Conservation (phyloP, 2,888 invertebrate species). For the Tipula confusa region DNA sequence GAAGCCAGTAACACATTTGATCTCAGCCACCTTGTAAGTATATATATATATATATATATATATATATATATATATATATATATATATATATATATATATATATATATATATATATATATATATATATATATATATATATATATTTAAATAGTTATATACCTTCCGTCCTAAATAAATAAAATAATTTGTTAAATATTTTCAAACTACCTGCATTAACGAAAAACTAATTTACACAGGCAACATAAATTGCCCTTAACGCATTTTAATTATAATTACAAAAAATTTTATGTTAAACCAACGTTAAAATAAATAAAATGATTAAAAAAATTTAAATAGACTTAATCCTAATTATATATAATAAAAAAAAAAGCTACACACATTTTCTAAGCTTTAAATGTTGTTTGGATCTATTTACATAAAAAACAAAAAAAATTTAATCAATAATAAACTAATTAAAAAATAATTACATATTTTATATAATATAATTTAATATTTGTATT, state of each 20-base stretch:
- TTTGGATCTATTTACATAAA: constrained; percentile 15
- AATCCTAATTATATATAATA: neutral
- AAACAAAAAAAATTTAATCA: neutral
- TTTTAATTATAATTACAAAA: neutral
- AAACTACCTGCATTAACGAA: neutral
- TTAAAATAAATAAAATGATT: neutral
- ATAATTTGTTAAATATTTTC: neutral
- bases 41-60: too few relatives aligned
- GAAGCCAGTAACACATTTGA: too few relatives aligned
- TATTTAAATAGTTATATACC: neutral
- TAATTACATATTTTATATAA: neutral
- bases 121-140: neutral
- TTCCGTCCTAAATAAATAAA: neutral
- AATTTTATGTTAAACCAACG: neutral
- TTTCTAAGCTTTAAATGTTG: constrained; percentile 25
- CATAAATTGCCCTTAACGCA: neutral
- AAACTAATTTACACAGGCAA: neutral
- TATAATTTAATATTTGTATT: too few relatives aligned
- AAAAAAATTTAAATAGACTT: neutral
- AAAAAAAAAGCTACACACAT: neutral
- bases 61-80: too few relatives aligned
- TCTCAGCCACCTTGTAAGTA: too few relatives aligned
- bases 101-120: too few relatives aligned
- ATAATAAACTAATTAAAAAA: constrained; percentile 4
- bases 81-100: too few relatives aligned